A percentile compares a stretch with the other conserved stretches of the same genome.
Evolutionary conservation across 2,888 invertebrate species (phyloP).

Genomic region (Drosophila helvetica): DNA sequence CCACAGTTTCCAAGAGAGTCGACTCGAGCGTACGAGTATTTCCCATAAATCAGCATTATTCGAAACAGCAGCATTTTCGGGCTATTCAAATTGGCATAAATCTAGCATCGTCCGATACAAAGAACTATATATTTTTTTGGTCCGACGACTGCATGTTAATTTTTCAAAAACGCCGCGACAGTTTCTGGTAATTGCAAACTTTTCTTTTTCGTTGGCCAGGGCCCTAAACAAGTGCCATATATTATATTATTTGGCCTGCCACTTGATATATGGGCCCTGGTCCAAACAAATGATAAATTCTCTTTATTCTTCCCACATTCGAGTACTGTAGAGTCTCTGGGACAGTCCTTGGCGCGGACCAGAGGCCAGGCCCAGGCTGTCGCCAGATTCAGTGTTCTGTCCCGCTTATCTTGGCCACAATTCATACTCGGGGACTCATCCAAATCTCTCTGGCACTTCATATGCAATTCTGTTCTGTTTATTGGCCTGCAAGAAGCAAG

Average conservation of each 20-base stretch:
- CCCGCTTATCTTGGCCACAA: constrained; percentile 61
- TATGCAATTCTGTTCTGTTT: constrained; percentile 58
- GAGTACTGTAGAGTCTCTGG: constrained; percentile 3
- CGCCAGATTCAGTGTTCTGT: constrained; percentile 50
- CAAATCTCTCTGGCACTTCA: constrained; percentile 48
- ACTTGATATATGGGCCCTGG: constrained; percentile 71
- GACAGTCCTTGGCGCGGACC: constrained; percentile 24
- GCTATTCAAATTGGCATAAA: constrained; percentile 75
- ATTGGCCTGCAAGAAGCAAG: constrained; percentile 39
- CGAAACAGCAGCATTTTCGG: constrained; percentile 44
- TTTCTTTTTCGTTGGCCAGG: constrained; percentile 44
- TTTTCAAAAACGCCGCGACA: constrained; percentile 79
- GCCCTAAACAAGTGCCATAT: constrained; percentile 75
- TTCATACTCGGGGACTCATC: constrained; percentile 51
- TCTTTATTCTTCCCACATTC: constrained; percentile 42
- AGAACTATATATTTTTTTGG: constrained; percentile 26
- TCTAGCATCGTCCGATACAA: constrained; percentile 50
- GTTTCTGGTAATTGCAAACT: constrained; percentile 70
- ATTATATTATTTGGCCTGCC: constrained; percentile 72
- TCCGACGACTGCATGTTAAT: constrained; percentile 60
- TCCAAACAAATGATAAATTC: constrained; percentile 72
- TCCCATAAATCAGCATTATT: constrained; percentile 68
- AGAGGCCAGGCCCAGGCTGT: constrained; percentile 36
- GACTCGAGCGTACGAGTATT: constrained; percentile 2
- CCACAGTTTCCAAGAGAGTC: constrained; percentile 24